Percentiles rank a stretch among this genome's conserved stretches.
phyloP scores from a whole-genome alignment of 2,797 vertebrate species.

The Myotis findleyi region DNA sequence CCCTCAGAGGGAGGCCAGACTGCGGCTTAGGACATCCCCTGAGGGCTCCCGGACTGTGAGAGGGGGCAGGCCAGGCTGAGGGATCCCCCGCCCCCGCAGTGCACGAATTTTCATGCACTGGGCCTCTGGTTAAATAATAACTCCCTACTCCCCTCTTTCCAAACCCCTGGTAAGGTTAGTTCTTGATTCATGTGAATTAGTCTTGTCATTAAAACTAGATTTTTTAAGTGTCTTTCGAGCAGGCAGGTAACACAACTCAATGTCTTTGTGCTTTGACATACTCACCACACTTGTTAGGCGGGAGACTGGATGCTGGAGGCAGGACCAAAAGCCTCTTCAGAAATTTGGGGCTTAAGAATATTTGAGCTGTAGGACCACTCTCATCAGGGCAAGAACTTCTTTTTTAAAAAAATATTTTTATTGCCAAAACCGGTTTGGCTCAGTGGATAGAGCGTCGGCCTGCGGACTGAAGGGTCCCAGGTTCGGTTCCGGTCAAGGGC shows the following conservation, averaged over 20 bases:
- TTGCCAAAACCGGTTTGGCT: too few species aligned
- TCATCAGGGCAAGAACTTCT: not conserved
- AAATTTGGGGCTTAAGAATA: not conserved
- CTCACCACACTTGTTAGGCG: not conserved
- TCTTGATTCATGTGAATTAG: constrained; percentile 37
- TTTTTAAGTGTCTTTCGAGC: constrained; percentile 29
- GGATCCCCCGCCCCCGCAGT: too few species aligned
- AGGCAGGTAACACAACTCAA: not conserved
- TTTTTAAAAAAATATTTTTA: too few species aligned
- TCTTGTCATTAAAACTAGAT: constrained; percentile 42
- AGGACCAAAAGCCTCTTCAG: not conserved
- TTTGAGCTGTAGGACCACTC: not conserved
- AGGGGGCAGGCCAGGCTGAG: too few species aligned
- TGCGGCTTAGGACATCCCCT: too few species aligned
- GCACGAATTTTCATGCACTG: too few species aligned
- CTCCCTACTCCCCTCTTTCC: not conserved
- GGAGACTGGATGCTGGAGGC: not conserved
- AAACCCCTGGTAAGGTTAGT: not conserved
- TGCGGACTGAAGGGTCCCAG: too few species aligned
- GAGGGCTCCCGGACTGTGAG: too few species aligned
- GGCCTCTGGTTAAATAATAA: not conserved
- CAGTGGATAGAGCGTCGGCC: too few species aligned
- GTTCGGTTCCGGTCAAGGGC: too few species aligned
- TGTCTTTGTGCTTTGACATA: not conserved
- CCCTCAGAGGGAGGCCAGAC: too few species aligned